Conservation (phyloP, 1,140 invertebrate species). For the Drosophila paulistorum region DNA sequence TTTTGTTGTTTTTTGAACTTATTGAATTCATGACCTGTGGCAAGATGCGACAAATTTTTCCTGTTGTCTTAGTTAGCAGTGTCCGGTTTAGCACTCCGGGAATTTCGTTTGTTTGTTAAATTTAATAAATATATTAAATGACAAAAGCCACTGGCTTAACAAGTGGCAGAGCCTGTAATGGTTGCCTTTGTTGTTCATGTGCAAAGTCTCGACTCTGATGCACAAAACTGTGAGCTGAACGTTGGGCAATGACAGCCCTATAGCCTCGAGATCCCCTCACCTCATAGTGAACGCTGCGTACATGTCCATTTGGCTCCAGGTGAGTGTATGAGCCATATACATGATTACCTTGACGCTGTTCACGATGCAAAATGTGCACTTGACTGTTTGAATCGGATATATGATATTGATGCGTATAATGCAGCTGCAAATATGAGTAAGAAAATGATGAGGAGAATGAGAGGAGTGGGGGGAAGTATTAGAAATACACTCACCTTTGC, state of each 20-base stretch:
- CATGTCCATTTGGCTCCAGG: slow-evolving; percentile 83
- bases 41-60: slow-evolving; percentile 32
- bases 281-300: slow-evolving; percentile 84
- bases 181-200: slow-evolving; percentile 43
- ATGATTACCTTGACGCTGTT: slow-evolving; percentile 82
- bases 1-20: slow-evolving; percentile 16
- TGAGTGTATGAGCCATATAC: slow-evolving; percentile 84
- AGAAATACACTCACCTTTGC: slow-evolving; percentile 32
- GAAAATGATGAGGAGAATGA: not conserved
- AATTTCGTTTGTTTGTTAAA: not conserved
- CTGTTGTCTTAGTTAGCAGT: not conserved
- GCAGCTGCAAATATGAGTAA: slow-evolving; percentile 52
- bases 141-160: slow-evolving; percentile 54
- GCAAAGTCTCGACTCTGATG: slow-evolving; percentile 47
- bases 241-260: slow-evolving; percentile 82
- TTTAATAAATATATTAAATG: slow-evolving; percentile 28
- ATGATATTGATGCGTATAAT: slow-evolving; percentile 84
- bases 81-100: slow-evolving; percentile 28
- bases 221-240: slow-evolving; percentile 68
- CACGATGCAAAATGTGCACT: slow-evolving; percentile 83
- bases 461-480: not conserved
- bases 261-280: slow-evolving; percentile 83
- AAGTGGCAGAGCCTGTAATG: slow-evolving; percentile 38
- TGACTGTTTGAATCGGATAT: slow-evolving; percentile 81
- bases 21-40: slow-evolving; percentile 9